Percentiles rank a stretch among this genome's conserved stretches.
Conservation (phyloP, 1,140 invertebrate genomes). For the Hyles euphorbiae region DNA sequence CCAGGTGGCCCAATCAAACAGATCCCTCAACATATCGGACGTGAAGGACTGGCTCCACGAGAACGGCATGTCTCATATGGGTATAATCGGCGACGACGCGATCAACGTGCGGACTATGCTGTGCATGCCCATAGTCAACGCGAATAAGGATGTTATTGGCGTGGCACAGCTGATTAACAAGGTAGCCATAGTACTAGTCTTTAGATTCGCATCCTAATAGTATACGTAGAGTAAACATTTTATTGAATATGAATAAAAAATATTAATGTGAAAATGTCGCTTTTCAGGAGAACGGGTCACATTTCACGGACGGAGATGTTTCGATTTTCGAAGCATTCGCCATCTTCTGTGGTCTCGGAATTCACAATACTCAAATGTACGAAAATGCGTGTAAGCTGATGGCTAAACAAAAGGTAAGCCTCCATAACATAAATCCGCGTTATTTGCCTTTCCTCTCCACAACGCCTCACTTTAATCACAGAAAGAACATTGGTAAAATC, state of each 20-base stretch:
- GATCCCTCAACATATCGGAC: conserved; percentile 89
- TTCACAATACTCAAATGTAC: conserved; percentile 98
- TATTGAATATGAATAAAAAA: neutral
- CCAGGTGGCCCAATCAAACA: conserved; percentile 88
- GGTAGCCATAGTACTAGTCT: conserved; percentile 62
- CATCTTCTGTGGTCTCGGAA: conserved; percentile 97
- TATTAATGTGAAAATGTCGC: neutral
- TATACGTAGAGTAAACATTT: too few species aligned
- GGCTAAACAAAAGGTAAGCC: conserved; percentile 91
- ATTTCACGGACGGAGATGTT: conserved; percentile 92
- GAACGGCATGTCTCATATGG: conserved; percentile 34
- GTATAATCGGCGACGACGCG: conserved; percentile 72
- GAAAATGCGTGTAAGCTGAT: conserved; percentile 96
- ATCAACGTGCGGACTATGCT: conserved; percentile 84
- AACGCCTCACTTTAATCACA: too few species aligned
- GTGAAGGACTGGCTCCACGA: conserved; percentile 73
- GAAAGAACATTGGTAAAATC: too few species aligned
- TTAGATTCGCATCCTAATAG: neutral
- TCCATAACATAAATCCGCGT: neutral
- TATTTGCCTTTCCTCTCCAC: too few species aligned
- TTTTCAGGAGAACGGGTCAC: conserved; percentile 84
- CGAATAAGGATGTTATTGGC: conserved; percentile 90
- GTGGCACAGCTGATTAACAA: conserved; percentile 97
- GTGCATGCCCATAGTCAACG: conserved; percentile 95
- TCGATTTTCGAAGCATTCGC: conserved; percentile 97